Evolutionary conservation across 2,888 invertebrate genomes (phyloP).

Genomic region (Branchipolynoe longqiensis): DNA sequence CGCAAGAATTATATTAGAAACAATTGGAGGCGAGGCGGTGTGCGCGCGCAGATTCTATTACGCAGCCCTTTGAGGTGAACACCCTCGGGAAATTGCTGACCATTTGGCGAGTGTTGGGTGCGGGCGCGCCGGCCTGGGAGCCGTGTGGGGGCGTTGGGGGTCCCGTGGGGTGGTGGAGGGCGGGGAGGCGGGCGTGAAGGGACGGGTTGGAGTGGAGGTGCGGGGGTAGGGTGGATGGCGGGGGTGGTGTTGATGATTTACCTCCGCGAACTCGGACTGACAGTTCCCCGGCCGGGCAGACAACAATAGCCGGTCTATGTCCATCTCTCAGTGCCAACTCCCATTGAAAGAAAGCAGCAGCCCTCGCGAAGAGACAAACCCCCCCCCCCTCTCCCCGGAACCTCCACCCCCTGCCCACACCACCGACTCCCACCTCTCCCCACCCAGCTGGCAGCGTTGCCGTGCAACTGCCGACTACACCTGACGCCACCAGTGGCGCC

Average conservation of each 20-base stretch:
- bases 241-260: constrained; percentile 29
- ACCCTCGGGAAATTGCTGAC: constrained; percentile 55
- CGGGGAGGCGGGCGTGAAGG: neutral
- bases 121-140: constrained; percentile 17
- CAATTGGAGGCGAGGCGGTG: constrained; percentile 40
- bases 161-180: neutral
- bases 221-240: neutral
- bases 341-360: neutral
- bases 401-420: neutral
- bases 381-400: neutral
- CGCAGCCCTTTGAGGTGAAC: constrained; percentile 39
- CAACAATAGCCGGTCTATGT: constrained; percentile 7
- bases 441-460: neutral
- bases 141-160: constrained; percentile 35
- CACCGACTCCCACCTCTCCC: neutral
- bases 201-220: neutral
- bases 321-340: neutral
- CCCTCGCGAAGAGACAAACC: neutral
- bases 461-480: neutral
- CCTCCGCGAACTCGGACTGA: neutral
- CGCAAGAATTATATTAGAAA: constrained; percentile 59
- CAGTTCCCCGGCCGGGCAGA: neutral
- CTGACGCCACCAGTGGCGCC: neutral
- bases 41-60: constrained; percentile 57
- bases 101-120: constrained; percentile 56